These are phyloP conservation scores for Potorous gilbertii DNA, from an alignment of 2,797 vertebrate genomes.

Conservation along the genomic window DNA sequence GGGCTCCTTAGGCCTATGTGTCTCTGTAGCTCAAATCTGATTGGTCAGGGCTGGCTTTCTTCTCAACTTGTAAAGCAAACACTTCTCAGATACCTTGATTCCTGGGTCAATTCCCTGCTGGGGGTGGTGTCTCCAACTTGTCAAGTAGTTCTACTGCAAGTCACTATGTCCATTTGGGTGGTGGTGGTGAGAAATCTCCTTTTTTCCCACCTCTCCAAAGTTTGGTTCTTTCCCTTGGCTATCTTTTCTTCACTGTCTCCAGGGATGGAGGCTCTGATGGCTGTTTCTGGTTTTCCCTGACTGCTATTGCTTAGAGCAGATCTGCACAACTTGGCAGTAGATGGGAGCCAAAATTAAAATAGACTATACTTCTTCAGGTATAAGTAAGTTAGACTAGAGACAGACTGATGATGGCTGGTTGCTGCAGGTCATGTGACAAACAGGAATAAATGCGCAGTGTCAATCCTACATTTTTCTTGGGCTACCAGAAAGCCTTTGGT, in stretches of 20 bases:
- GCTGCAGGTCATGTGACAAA: no score
- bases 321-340: no score
- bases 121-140: not conserved
- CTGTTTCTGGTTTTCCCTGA: not conserved
- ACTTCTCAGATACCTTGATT: not conserved
- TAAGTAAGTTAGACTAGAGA: no score
- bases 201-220: not conserved
- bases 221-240: not conserved
- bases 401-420: no score
- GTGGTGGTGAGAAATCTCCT: not conserved
- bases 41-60: not conserved
- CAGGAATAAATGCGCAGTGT: no score
- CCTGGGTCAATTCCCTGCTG: not conserved
- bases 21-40: not conserved
- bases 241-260: not conserved
- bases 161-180: not conserved
- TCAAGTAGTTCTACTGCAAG: not conserved
- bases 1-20: not conserved
- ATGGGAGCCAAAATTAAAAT: no score
- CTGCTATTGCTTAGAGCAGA: not conserved
- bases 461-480: no score
- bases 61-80: not conserved
- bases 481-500: no score
- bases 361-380: no score
- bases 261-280: no score